Conservation (phyloP, 2,888 invertebrate genomes). For the Nymphalis polychloros region DNA sequence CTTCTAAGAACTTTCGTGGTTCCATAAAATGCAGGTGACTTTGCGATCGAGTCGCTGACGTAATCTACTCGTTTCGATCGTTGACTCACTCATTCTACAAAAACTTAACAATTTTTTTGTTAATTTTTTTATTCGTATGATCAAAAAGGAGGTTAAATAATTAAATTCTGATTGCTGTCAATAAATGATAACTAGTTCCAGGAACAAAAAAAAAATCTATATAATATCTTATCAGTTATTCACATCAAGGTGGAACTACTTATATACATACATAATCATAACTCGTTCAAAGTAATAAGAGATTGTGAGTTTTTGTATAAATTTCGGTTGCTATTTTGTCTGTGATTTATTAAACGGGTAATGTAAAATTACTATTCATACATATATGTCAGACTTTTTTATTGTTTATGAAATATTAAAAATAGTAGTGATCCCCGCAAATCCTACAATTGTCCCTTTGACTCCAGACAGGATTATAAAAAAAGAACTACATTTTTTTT, state of each 20-base stretch:
- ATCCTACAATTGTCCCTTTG: no score
- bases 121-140: slow-evolving; percentile 27
- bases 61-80: slow-evolving; percentile 23
- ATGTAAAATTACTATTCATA: no score
- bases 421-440: no score
- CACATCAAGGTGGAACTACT: not conserved
- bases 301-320: not conserved
- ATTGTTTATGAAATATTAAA: no score
- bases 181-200: slow-evolving; percentile 32
- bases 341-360: no score
- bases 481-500: no score
- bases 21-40: slow-evolving; percentile 1
- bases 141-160: slow-evolving; percentile 29
- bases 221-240: slow-evolving; percentile 21
- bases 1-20: not conserved
- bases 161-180: slow-evolving; percentile 29
- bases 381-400: no score
- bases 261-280: not conserved
- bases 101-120: slow-evolving; percentile 24
- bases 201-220: slow-evolving; percentile 16
- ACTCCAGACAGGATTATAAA: no score
- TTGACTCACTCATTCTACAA: slow-evolving; percentile 27
- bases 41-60: not conserved
- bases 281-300: not conserved
- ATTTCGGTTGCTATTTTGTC: slow-evolving; percentile 2